phyloP scores from a whole-genome alignment of 2,888 invertebrate genomes.

The Brachylomia viminalis region DNA sequence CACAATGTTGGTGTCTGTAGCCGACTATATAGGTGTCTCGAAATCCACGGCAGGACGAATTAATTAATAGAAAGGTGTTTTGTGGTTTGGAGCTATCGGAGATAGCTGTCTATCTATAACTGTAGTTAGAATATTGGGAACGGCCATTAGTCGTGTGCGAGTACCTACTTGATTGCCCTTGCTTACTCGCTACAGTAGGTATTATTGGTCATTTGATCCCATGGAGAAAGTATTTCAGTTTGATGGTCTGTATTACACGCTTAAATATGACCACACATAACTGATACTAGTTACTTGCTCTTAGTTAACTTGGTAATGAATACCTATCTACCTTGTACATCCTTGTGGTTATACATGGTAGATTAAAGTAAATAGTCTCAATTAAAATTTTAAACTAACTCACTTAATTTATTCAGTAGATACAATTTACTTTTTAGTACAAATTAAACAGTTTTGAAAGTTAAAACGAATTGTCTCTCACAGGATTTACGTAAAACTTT shows the following conservation, averaged over 20 bases:
- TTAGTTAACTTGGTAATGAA: too few relatives aligned
- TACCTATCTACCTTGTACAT: neutral
- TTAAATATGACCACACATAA: neutral
- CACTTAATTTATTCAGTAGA: constrained; percentile 41
- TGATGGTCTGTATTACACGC: neutral
- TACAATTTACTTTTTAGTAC: constrained; percentile 35
- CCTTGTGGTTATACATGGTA: neutral
- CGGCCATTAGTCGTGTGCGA: too few relatives aligned
- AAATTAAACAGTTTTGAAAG: constrained; percentile 55
- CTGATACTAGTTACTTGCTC: neutral
- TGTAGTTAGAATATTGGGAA: too few relatives aligned
- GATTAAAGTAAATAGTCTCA: neutral
- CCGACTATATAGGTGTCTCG: too few relatives aligned
- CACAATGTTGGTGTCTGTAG: too few relatives aligned
- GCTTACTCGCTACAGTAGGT: too few relatives aligned
- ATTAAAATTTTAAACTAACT: constrained; percentile 26
- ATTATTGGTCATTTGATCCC: neutral
- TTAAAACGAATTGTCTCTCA: constrained; percentile 55
- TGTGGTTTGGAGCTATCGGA: too few relatives aligned
- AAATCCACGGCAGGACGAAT: too few relatives aligned
- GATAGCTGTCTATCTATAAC: too few relatives aligned
- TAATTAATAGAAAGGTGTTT: too few relatives aligned
- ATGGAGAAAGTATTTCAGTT: neutral
- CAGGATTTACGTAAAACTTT: constrained; percentile 39
- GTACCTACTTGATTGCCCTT: too few relatives aligned